Base-by-base conservation (phyloP, 2,888 invertebrate species). In the Leptopilina drosophilae region DNA sequence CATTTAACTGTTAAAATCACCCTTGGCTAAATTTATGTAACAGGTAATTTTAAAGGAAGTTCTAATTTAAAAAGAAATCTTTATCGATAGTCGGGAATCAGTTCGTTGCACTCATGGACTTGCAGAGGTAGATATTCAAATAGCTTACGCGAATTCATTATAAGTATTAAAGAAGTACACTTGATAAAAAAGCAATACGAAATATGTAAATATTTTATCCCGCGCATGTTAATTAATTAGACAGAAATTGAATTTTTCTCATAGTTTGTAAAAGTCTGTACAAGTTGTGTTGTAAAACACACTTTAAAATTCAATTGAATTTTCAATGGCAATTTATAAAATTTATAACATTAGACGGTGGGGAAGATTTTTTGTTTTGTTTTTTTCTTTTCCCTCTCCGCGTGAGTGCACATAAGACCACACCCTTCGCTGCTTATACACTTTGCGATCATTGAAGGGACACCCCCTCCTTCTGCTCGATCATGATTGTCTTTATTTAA, bases 401-500 rank as follows among this genome's bases (percentile, higher is more conserved):
- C 49, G 69, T 53, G 77, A 78, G 75, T 77, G 80, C 56, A 59
- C 80, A 64, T 78, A 79, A 82, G 79, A 81, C 85, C 85, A 85
- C 85, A 83, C 85, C 85, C 85, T 82, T 64, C 69, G 77, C 77
- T 77, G 78, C 69, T 78, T 78, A 62, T 62, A 77, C 79, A 73
- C 83, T 78, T 84, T 77, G 79, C 80, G 84, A 84, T 82, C 83
- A 85, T 83, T 82, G 80, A 76, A 76, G 77, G 77, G 77, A 81
- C 81, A 81, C 84, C 84, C 84, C 80, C 81, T 83, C 82, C 79
- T 85, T 84, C 83, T 85, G 83, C 82, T 76, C 81, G 81, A 80
- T 85, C 84, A 81, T 85, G 83, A 84, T 84, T 81, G 80, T 82
- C 82, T 83, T 83, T 82, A 82, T 84, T 82, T 82, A 79, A 81